Evolutionary conservation across 2,888 invertebrate genomes (phyloP), one percentile per base, ranked within the genome.

Genomic region (Myopa testacea): DNA sequence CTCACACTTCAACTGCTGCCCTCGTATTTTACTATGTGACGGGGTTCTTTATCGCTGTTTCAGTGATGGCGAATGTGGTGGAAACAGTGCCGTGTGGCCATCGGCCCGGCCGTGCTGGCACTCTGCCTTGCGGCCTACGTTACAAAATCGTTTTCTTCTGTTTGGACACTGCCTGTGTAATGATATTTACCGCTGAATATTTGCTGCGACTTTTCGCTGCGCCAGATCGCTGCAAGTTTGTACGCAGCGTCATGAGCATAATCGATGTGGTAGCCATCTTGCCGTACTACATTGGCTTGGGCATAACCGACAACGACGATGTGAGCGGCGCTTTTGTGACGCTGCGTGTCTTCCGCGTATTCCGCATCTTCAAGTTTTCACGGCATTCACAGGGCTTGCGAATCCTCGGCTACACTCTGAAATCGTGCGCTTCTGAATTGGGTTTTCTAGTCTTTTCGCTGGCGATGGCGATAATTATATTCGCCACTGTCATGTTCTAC

Each of bases 401-500:
- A 82, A 99, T 99, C 89, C 93, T 99, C 84, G 99, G 99, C 81
- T 99, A 99, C 91, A 99, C 99, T 80, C 93, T 99, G 83, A 99
- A 99, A 92, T 97, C 97, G 79, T 99, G 99, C 91, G 98, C 98
- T 89, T 98, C 97, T 90, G 99, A 99, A 91, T 93, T 99, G 84
- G 99, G 99, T 83, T 99, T 99, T 92, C 93, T 99, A 81, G 98
- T 99, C 80, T 99, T 99, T 91, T 99, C 99, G 50, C 91, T 99
- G 87, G 98, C 98, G 81, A 99, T 99, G 99, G 99, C 99, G 86
- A 99, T 99, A 90, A 99, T 99, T 87, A 99, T 99, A 87, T 99
- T 99, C 90, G 99, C 99, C 81, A 99, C 99, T 62, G 98, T 99
- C 85, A 99, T 99, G 98, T 99, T 98, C 92, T 99, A 99, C 92